A percentile compares a stretch with the other conserved stretches of the same genome.
Evolutionary conservation across 2,797 vertebrate species (phyloP).

Genomic region (Phrynocephalus forsythii): DNA sequence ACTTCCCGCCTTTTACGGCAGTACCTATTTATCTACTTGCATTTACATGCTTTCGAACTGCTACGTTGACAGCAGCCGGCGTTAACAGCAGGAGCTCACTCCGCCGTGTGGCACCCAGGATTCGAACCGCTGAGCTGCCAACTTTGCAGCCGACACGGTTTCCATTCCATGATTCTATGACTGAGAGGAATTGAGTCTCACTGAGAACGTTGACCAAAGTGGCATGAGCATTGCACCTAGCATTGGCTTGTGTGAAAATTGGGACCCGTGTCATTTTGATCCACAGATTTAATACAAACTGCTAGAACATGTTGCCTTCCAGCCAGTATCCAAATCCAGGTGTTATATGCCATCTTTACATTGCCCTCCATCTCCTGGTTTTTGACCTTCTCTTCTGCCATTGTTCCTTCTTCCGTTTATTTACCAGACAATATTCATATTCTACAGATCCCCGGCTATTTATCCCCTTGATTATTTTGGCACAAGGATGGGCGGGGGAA

Average conservation of each 20-base stretch:
- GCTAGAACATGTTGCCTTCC: neutral
- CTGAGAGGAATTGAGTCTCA: neutral
- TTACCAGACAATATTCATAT: conserved; percentile 74
- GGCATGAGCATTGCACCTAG: too few species aligned
- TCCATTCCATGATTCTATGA: too few species aligned
- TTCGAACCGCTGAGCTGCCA: too few species aligned
- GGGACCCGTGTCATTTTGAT: neutral
- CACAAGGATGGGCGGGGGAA: conserved; percentile 63
- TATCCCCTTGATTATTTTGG: conserved; percentile 77
- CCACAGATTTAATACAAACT: neutral
- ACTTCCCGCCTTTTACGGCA: too few species aligned
- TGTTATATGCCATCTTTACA: too few species aligned
- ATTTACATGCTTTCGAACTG: too few species aligned
- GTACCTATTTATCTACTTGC: too few species aligned
- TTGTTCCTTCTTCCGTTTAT: conserved; percentile 63
- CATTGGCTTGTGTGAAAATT: neutral
- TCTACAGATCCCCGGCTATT: conserved; percentile 75
- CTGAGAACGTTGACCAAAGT: neutral
- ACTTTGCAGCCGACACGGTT: too few species aligned
- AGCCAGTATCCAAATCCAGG: neutral
- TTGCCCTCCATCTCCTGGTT: conserved; percentile 38
- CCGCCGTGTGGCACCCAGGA: too few species aligned
- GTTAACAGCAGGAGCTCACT: too few species aligned
- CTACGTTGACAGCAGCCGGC: too few species aligned
- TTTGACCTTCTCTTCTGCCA: conserved; percentile 22